Evolutionary conservation across 2,797 vertebrate species (phyloP).

Genomic region (Corythornis leucogaster): DNA sequence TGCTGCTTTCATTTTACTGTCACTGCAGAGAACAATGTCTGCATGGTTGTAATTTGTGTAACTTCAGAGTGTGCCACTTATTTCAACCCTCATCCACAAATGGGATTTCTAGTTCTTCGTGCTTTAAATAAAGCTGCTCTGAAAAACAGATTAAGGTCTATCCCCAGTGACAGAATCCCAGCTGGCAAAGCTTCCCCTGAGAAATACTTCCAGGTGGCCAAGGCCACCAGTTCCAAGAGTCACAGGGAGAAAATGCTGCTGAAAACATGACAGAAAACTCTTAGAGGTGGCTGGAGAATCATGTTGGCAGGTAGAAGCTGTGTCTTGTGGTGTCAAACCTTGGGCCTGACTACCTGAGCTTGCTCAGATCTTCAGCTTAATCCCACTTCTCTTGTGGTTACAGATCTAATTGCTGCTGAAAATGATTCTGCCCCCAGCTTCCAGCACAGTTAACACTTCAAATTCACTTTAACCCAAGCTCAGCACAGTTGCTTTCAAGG

Average conservation of each 20-base stretch:
- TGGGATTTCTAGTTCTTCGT: background rate
- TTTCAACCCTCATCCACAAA: background rate
- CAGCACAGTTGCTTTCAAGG: background rate
- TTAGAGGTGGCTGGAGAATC: background rate
- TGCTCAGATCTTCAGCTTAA: background rate
- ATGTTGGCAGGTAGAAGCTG: background rate
- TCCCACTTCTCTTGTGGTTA: background rate
- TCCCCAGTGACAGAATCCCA: background rate
- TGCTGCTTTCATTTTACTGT: constrained; percentile 21
- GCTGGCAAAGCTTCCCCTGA: background rate
- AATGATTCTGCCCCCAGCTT: background rate
- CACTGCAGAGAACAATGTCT: background rate
- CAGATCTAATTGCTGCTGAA: background rate
- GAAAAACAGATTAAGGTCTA: background rate
- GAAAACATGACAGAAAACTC: background rate
- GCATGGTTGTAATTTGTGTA: background rate
- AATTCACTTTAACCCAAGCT: background rate
- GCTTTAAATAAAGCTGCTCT: background rate
- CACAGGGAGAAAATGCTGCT: background rate
- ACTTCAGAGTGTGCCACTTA: background rate
- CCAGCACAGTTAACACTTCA: background rate
- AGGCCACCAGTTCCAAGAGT: background rate
- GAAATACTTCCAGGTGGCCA: background rate
- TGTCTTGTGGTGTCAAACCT: background rate
- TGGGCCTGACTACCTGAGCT: background rate